Conservation (phyloP, 2,797 vertebrate genomes). For the Streptopelia turtur region DNA sequence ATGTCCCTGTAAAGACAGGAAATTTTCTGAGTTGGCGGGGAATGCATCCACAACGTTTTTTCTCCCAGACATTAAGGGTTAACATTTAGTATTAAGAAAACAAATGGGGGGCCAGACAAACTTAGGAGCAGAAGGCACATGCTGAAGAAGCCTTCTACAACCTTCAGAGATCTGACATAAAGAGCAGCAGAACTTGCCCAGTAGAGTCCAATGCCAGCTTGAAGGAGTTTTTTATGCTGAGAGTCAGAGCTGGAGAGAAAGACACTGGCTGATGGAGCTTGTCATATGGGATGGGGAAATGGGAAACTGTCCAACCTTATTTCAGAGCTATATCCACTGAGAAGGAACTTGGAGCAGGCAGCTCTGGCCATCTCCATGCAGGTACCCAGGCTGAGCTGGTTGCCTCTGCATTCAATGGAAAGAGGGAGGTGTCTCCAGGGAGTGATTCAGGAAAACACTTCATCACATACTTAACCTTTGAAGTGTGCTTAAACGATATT, state of each 20-base stretch:
- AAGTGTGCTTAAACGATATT: neutral
- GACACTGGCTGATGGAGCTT: neutral
- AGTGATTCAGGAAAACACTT: neutral
- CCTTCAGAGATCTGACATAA: neutral
- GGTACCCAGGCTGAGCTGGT: neutral
- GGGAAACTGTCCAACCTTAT: neutral
- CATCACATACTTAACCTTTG: conserved; percentile 24
- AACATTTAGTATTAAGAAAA: neutral
- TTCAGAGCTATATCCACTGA: neutral
- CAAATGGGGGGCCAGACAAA: neutral
- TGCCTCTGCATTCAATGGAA: neutral
- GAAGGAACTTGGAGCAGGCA: neutral
- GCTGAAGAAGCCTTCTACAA: neutral
- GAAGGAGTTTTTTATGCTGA: neutral
- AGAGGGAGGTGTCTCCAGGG: neutral
- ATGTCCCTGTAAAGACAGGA: neutral
- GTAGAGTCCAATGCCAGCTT: neutral
- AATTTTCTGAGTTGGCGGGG: neutral
- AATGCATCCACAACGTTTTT: neutral
- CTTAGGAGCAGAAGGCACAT: neutral
- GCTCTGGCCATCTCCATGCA: neutral
- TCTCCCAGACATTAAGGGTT: neutral
- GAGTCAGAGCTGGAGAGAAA: neutral
- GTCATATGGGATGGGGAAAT: neutral
- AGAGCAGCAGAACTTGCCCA: neutral